phyloP scores from a whole-genome alignment of 2,888 invertebrate species.

The Rhagium mordax region DNA sequence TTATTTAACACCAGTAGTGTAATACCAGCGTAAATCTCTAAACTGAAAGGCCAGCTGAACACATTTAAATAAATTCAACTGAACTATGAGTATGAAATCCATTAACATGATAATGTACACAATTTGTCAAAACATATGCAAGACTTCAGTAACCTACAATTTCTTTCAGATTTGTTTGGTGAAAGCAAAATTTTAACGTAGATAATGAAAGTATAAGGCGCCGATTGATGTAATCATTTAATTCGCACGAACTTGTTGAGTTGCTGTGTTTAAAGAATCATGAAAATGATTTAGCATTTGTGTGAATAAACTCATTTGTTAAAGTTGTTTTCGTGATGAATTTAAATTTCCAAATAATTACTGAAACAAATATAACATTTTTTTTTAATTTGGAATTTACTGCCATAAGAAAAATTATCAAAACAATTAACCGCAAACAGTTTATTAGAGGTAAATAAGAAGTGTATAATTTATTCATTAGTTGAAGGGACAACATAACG shows the following conservation, averaged over 20 bases:
- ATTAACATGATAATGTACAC: background rate
- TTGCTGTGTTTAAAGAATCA: constrained; percentile 24
- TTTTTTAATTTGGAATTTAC: background rate
- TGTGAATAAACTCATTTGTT: constrained; percentile 29
- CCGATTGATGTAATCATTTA: constrained; percentile 25
- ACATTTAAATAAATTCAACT: too few species aligned
- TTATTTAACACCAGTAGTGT: too few species aligned
- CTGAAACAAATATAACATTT: constrained; percentile 7
- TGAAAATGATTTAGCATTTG: constrained; percentile 23
- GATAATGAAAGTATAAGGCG: constrained; percentile 23
- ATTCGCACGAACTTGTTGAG: constrained; percentile 22
- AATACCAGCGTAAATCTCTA: too few species aligned
- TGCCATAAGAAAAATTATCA: background rate
- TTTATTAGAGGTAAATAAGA: background rate
- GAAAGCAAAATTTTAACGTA: constrained; percentile 21
- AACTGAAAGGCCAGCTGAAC: too few species aligned
- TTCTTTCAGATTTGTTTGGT: constrained; percentile 3
- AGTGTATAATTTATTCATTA: background rate
- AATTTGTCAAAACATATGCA: constrained; percentile 18
- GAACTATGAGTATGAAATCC: too few species aligned
- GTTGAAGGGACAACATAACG: background rate
- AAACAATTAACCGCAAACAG: background rate
- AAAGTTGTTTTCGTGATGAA: background rate
- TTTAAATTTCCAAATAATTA: constrained; percentile 24
- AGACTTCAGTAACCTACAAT: constrained; percentile 19